phyloP scores from a whole-genome alignment of 2,888 invertebrate species.

The Cremastobaeus sp. region DNA sequence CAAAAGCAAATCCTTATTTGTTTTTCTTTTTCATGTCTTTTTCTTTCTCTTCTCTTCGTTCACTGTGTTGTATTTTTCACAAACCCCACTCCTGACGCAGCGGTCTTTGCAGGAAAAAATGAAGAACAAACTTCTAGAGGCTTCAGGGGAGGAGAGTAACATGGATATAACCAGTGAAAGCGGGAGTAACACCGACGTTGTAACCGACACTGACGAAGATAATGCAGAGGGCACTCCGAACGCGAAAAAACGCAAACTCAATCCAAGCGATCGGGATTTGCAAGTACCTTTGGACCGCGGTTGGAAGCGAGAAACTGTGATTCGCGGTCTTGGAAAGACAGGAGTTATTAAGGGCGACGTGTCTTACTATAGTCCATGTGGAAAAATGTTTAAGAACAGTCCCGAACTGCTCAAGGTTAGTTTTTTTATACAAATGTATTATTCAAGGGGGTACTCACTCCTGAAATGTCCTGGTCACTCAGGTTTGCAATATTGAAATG shows the following conservation, averaged over 20 bases:
- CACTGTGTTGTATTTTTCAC: constrained; percentile 72
- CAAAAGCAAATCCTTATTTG: not conserved
- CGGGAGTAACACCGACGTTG: constrained; percentile 76
- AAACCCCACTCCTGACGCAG: constrained; percentile 71
- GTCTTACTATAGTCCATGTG: constrained; percentile 87
- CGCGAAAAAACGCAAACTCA: constrained; percentile 76
- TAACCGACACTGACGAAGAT: constrained; percentile 76
- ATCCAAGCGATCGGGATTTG: constrained; percentile 75
- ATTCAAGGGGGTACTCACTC: no score
- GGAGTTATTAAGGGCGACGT: constrained; percentile 96
- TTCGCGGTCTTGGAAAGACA: constrained; percentile 90
- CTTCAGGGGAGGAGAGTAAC: constrained; percentile 77
- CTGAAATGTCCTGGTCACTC: no score
- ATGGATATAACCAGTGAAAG: constrained; percentile 78
- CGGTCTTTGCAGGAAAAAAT: constrained; percentile 77
- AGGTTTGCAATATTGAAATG: no score
- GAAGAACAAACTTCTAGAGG: constrained; percentile 76
- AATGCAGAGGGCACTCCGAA: constrained; percentile 74
- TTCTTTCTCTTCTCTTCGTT: no score
- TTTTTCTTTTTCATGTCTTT: constrained; percentile 21
- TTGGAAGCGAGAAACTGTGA: constrained; percentile 95
- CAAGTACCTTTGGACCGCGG: constrained; percentile 80
- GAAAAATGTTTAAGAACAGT: constrained; percentile 82
- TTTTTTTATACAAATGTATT: no score
- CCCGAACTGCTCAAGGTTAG: constrained; percentile 81